Evolutionary conservation across 2,113 vertebrate genomes (phyloP), one percentile per base, ranked within the genome.

Genomic region (Meleagris gallopavo): DNA sequence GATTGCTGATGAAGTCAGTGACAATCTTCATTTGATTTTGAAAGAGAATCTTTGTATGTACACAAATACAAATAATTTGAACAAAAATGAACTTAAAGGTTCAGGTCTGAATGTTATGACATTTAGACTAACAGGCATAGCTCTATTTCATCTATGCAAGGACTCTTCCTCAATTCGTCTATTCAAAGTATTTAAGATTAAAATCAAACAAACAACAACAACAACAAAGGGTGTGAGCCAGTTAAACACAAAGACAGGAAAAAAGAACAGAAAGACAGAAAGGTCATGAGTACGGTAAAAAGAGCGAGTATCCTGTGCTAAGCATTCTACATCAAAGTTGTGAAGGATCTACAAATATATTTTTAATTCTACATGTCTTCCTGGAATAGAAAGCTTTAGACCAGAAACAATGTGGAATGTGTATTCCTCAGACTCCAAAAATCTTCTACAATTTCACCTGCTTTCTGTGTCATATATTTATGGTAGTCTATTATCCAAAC

Each of bases 401-500:
- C 60, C 36, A 72, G 71, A 94, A 92, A 18, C 41, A 90, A 82
- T 93, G 27, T 52, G 46, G 69, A 90, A 90, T 88, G 76, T 0
- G 2, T 25, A 54, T 84, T 93, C 71, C 32, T 86, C 46, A 89
- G 61, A 93, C 67, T 81, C 86, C 77, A 76, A 93, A 87, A 96
- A 86, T 78, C 27, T 64, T 84, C 71, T 60, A 45, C 86, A 90
- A 87, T 89, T 91, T 93, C 86, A 77, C 73, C 65, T 85, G 67
- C 41, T 88, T 93, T 88, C 55, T n/a, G 25, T 85, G 58, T 67
- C 83, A 83, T 85, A 46, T 91, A 95, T 96, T 96, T 96, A 90
- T 94, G 83, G 74, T 50, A 94, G 84, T 91, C 89, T 93, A 86
- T 96, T 96, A 96, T 83, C 78, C 72, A 92, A 90, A 95, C 64